These are phyloP conservation scores for Leptothorax acervorum DNA, from an alignment of 2,888 invertebrate species.

Conservation along the genomic window DNA sequence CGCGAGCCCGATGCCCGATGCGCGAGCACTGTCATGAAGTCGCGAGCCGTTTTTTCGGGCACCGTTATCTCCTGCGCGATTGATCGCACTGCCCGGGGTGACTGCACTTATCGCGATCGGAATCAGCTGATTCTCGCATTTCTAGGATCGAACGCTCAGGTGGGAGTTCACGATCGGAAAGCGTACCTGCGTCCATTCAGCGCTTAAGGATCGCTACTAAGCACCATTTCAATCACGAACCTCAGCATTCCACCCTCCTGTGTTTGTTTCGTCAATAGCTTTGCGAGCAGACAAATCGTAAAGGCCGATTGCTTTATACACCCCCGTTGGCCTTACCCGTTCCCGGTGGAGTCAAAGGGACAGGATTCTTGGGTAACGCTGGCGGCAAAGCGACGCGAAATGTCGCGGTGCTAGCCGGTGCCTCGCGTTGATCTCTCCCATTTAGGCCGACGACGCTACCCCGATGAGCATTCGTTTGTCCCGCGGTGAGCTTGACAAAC, in stretches of 20 bases:
- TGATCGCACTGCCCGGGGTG: conserved; percentile 29
- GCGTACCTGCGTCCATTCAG: neutral
- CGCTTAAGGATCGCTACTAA: conserved; percentile 15
- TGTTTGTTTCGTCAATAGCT: neutral
- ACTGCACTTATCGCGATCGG: conserved; percentile 47
- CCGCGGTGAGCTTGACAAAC: conserved; percentile 69
- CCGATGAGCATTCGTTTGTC: conserved; percentile 67
- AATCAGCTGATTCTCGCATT: conserved; percentile 63
- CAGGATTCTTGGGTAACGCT: neutral
- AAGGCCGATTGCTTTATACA: neutral
- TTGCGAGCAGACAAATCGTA: neutral
- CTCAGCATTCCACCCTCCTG: neutral
- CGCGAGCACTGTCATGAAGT: conserved; percentile 64
- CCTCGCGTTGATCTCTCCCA: conserved; percentile 63
- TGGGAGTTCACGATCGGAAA: conserved; percentile 1
- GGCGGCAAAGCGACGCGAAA: conserved; percentile 7
- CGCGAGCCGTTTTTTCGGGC: conserved; percentile 24
- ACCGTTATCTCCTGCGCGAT: conserved; percentile 60
- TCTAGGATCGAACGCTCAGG: conserved; percentile 42
- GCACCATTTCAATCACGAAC: conserved; percentile 23
- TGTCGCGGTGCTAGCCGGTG: conserved; percentile 28
- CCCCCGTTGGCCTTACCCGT: neutral
- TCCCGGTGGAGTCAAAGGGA: conserved; percentile 8
- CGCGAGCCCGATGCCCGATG: conserved; percentile 50
- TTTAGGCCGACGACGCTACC: conserved; percentile 58